Base-by-base conservation (phyloP, 2,888 invertebrate species). In the Heliconius aoede region DNA sequence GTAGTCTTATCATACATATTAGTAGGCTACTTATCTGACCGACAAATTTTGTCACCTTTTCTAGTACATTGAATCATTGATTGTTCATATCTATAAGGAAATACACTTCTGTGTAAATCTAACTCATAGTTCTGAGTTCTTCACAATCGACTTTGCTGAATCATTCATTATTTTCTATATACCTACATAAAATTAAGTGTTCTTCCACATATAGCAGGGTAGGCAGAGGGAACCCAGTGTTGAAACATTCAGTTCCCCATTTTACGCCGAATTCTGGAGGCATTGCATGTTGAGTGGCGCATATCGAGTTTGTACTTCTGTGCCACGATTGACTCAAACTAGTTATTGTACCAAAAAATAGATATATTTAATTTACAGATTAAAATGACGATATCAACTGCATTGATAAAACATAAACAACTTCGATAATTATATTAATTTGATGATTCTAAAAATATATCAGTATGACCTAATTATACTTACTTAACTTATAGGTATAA, bases 71-170 rank as follows among this genome's bases (percentile, higher is more conserved):
- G 65, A 36, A 65, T 65, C 65, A 65, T 69, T 15, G 21, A 55
- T n/a, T 55, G 30, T 69, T n/a, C 30, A 69, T 69, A 69, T 55
- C 69, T 69, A 69, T 30, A 69, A 69, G 69, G 69, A 69, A 55
- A 55, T 69, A 15, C 15, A 69, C 0, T 69, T 69, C 69, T 32
- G 15, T 24, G 7, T 55, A 69, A 69, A 69, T 32, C 13, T 30
- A 55, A 51, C 28, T 68, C 28, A 51, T 51, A 46, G 32, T 32
- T 28, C 36, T 36, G 36, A 5, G 11, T 36, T 36, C 15, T n/a
- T 1, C 15, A 32, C 55, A 69, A 55, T n/a, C 18, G 55, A 32
- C 7, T 51, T 46, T 65, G 24, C 36, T 24, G 9, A 21, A 13
- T 61, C 60, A 69, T 32, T 46, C n/a, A n/a, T 64, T 32, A n/a